Base-by-base conservation (phyloP, 1,140 invertebrate species). In the Lucilia sericata region DNA sequence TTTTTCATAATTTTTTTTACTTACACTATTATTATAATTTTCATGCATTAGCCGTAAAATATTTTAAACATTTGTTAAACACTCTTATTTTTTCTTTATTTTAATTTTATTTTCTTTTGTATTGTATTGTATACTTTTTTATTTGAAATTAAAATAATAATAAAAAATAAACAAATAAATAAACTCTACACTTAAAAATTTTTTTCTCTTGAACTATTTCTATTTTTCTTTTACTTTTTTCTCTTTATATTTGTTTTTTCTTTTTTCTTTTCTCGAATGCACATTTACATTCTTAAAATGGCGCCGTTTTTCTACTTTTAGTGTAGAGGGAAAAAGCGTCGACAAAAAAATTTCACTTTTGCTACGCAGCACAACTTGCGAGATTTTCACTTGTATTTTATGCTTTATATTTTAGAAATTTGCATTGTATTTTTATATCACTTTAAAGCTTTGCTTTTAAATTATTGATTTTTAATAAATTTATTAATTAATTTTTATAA, bases 261-360 rank as follows among this genome's bases (percentile, higher is more conserved):
- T 78, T 84, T 84, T 82, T 84, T 75, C 78, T 70, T 74, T 80
- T 51, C 60, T 82, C 78, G 65, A 19, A 70, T 70, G 65, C 65
- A 60, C 83, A 84, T 84, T 84, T 84, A 82, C 25, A 84, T 84
- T 88, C 88, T 88, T 88, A 90, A 90, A 90, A 90, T 90, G 88
- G 88, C 88, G 88, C 88, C 88, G 88, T 90, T 90, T 90, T 87
- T 87, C 86, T 84, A 84, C 82, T 86, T 85, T 70, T 70, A 55
- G 51, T 84, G 36, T 82, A n/a, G 42, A 30, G 80, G 70, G 21
- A 74, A 49, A 83, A 51, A 75, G 83, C 83, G 83, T 80, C 74
- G 82, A 85, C 19, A 65, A 74, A 25, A 49, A 84, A 84, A 82
- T 82, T 82, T 74, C 83, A 84, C 74, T 84, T 84, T 82, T 78